Conservation (phyloP, 2,797 vertebrate genomes). For the Galagoides demidoff region DNA sequence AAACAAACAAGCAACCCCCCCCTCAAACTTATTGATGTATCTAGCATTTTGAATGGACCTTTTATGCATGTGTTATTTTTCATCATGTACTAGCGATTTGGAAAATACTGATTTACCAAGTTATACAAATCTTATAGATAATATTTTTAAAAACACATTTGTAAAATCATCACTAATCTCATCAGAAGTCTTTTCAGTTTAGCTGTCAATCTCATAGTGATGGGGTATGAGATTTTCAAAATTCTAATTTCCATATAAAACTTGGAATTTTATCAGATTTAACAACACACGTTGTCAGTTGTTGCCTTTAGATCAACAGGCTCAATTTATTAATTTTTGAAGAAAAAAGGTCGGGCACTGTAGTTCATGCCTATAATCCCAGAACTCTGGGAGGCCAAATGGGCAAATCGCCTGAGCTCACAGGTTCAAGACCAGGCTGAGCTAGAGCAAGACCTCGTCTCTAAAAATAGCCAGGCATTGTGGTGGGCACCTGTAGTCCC, state of each 20-base stretch:
- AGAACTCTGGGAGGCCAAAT: no score
- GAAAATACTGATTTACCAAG: slow-evolving; percentile 1
- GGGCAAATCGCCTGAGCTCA: no score
- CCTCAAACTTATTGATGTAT: neutral
- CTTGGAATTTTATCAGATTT: neutral
- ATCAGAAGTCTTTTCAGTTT: neutral
- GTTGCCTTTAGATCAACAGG: neutral
- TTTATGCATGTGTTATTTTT: neutral
- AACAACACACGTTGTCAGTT: neutral
- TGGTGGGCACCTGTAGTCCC: no score
- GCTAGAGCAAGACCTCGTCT: no score
- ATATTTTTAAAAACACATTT: neutral
- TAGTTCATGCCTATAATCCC: no score
- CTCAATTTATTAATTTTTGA: neutral
- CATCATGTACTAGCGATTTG: neutral
- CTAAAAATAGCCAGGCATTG: no score
- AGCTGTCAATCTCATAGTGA: neutral
- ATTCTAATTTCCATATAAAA: slow-evolving; percentile 23
- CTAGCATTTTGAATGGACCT: neutral
- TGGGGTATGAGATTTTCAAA: neutral
- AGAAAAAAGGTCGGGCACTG: neutral
- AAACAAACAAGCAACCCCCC: no score
- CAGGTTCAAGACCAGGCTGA: no score
- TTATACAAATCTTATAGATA: neutral
- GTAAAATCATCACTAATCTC: slow-evolving; percentile 10